Evolutionary conservation across 2,797 vertebrate genomes (phyloP).

Genomic region (Lepidocolaptes lacrymiger): DNA sequence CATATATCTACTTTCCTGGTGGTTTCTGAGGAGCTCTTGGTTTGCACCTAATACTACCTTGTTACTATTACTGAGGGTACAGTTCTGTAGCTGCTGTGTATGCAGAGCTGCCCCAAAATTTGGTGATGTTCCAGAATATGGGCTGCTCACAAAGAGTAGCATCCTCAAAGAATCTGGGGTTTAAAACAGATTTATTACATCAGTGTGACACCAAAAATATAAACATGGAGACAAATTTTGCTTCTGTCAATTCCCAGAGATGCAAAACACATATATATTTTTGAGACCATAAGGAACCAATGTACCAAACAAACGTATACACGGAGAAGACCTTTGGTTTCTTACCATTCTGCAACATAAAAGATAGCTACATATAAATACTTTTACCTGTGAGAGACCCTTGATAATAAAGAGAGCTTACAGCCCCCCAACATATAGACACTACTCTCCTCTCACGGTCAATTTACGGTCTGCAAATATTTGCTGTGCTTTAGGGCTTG

Average conservation of each 20-base stretch:
- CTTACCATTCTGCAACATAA: neutral
- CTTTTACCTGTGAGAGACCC: neutral
- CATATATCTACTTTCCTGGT: neutral
- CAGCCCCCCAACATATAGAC: neutral
- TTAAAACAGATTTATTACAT: neutral
- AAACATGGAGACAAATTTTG: neutral
- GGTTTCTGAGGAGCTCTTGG: neutral
- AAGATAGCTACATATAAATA: neutral
- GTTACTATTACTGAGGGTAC: neutral
- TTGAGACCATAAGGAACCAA: neutral
- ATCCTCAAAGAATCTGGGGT: neutral
- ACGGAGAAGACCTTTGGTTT: neutral
- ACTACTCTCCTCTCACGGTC: accelerated
- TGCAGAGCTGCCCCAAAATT: neutral
- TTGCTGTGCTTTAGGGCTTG: neutral
- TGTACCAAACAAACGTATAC: neutral
- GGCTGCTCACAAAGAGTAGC: neutral
- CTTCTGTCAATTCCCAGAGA: neutral
- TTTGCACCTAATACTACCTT: neutral
- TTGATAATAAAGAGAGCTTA: neutral
- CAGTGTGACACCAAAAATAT: neutral
- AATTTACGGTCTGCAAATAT: neutral
- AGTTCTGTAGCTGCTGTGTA: neutral
- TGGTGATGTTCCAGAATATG: neutral
- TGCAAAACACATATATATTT: neutral